Evolutionary conservation across 23 tunicate genomes (phyloP), one percentile per base, ranked within the genome.

Genomic region (Phallusia fumigata): DNA sequence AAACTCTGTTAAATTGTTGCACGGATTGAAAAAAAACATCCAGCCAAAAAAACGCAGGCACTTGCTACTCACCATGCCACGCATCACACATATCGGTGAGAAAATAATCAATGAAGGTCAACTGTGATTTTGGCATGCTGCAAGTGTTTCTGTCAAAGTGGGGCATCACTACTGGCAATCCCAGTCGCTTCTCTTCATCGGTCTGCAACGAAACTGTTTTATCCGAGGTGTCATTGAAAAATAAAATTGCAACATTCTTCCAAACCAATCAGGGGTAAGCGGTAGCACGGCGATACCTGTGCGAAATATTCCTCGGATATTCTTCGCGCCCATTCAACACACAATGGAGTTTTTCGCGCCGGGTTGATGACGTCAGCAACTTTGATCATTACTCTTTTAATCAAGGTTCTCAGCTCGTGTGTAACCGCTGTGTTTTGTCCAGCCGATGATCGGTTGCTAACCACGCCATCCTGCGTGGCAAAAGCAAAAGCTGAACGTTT

Each of bases 61-160:
- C 28, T 58, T 8, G 15, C 28, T 58, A 36, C 82, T 34, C 11
- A 89, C 93, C 96, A 36, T 91, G 96, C 96, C 96, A 91, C 2
- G 96, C 96, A 18, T 91, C 96, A 82, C 72, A 91, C 96, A 91
- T 91, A 72, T 91, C 96, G 5, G 65, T 79, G n/a, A 91, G 87
- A 73, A 91, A 91, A 47, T 84, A 91, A 74, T 91, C 90, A 33
- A 91, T 91, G 80, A 91, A 91, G 22, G 96, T 79, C 36, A 53
- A 65, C 75, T 91, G 96, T 34, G 96, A 85, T 80, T 91, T 91
- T 28, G 96, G 96, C 77, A 91, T 36, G 76, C 84, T 85, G 83
- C 96, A 91, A 36, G 90, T 86, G 33, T 78, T 84, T 30, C 96
- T 47, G 65, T 86, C 90, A 30, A 91, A 91, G 36, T 79, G 87